phyloP scores from a whole-genome alignment of 2,888 invertebrate genomes.

The Scrobipalpa costella region DNA sequence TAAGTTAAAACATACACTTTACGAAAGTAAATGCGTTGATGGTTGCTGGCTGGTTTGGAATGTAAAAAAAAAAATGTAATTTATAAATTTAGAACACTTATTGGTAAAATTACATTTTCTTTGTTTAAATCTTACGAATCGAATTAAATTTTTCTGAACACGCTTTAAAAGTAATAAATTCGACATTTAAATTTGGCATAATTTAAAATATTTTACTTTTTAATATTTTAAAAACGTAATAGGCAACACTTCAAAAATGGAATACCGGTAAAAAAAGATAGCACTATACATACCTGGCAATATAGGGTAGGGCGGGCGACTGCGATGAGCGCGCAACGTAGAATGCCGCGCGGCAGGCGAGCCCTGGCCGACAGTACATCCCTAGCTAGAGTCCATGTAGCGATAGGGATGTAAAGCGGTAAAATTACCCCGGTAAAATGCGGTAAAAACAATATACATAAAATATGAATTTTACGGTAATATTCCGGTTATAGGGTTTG shows the following conservation, averaged over 20 bases:
- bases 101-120: neutral
- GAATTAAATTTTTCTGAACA: neutral
- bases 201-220: neutral
- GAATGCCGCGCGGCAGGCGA: conserved; percentile 45
- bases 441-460: too few relatives aligned
- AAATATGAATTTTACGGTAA: too few relatives aligned
- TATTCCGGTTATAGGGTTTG: too few relatives aligned
- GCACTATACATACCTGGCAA: conserved; percentile 19
- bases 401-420: too few relatives aligned
- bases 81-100: neutral
- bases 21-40: neutral
- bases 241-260: conserved; percentile 4
- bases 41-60: neutral
- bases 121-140: neutral
- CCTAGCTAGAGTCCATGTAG: conserved; percentile 25
- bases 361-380: conserved; percentile 36
- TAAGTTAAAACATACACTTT: conserved; percentile 12
- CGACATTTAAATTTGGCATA: neutral
- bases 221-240: neutral
- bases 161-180: neutral
- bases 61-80: neutral
- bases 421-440: too few relatives aligned
- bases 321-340: conserved; percentile 26
- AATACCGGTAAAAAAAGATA: neutral
- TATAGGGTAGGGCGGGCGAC: conserved; percentile 24